Evolutionary conservation across 2,113 vertebrate species (phyloP).

Genomic region (Pontoporia blainvillei): DNA sequence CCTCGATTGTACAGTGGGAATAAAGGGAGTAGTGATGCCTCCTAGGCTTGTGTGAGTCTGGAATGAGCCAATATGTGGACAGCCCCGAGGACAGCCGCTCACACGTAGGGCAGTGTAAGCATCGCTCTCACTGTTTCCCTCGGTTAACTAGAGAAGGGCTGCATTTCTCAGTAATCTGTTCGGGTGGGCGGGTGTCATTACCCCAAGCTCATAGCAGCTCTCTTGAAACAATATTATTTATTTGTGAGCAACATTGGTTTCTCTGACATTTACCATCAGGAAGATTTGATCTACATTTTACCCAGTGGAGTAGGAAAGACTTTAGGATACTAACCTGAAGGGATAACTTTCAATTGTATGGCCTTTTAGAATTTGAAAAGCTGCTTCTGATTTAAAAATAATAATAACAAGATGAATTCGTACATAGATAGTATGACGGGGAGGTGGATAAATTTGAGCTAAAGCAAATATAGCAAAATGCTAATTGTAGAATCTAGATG

Average conservation of each 20-base stretch:
- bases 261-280: neutral
- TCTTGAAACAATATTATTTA: neutral
- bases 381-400: neutral
- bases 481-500: accelerated
- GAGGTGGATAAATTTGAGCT: accelerated
- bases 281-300: neutral
- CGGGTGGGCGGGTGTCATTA: accelerated
- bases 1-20: neutral
- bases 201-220: neutral
- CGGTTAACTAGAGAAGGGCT: accelerated
- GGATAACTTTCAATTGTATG: neutral
- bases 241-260: neutral
- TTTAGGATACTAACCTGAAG: neutral
- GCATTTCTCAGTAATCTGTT: too few species aligned
- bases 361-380: neutral
- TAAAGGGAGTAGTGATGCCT: neutral
- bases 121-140: accelerated
- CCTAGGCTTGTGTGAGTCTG: too few species aligned
- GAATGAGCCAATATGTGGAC: accelerated
- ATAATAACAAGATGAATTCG: neutral
- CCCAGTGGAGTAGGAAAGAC: neutral
- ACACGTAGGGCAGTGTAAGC: accelerated
- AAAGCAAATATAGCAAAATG: neutral
- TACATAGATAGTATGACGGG: neutral
- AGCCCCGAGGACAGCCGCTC: accelerated